phyloP scores from a whole-genome alignment of 2,797 vertebrate species.

The Dicrostonyx torquatus region DNA sequence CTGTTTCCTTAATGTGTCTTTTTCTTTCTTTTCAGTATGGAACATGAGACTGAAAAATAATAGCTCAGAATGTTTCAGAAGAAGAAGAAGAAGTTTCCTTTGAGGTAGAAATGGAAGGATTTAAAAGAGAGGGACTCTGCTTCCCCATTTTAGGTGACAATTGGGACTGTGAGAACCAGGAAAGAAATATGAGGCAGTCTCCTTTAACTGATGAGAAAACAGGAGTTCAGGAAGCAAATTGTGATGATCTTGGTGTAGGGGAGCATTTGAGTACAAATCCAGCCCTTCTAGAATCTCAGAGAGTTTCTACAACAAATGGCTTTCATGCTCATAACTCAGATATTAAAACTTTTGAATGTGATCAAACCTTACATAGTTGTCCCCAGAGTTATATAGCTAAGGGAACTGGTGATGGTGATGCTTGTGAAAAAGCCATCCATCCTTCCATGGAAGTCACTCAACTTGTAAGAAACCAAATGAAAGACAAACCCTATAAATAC shows the following conservation, averaged over 20 bases:
- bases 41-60: conserved; percentile 32
- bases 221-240: conserved; percentile 19
- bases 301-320: conserved; percentile 38
- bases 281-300: conserved; percentile 8
- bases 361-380: conserved; percentile 11
- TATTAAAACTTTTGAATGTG: conserved; percentile 44
- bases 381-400: conserved; percentile 9
- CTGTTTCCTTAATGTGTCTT: background rate
- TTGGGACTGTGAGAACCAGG: conserved; percentile 20
- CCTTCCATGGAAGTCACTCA: conserved; percentile 42
- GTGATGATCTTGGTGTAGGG: conserved; percentile 41
- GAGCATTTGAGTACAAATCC: background rate
- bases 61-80: conserved; percentile 54
- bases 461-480: conserved; percentile 42
- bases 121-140: background rate
- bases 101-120: conserved; percentile 62
- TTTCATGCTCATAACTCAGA: conserved; percentile 42
- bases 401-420: conserved; percentile 7
- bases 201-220: conserved; percentile 46
- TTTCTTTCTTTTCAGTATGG: conserved; percentile 63
- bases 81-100: background rate
- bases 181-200: conserved; percentile 38
- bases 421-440: conserved; percentile 36
- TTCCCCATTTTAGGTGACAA: conserved; percentile 19
- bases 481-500: conserved; percentile 44